These are phyloP conservation scores for Tetragnatha versicolor DNA, from an alignment of 1,140 invertebrate genomes.

Conservation along the genomic window DNA sequence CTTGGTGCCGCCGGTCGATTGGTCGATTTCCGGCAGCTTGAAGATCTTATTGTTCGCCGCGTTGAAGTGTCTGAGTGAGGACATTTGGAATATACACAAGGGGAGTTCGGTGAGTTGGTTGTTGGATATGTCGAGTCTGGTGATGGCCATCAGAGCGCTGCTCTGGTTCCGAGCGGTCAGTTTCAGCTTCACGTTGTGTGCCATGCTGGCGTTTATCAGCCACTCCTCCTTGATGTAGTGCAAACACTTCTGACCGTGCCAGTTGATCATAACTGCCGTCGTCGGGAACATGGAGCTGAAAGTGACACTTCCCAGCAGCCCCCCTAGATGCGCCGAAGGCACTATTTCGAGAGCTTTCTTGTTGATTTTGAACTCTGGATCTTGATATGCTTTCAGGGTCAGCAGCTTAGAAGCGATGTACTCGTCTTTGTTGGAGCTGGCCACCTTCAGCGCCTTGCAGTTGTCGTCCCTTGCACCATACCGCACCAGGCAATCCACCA, in stretches of 20 bases:
- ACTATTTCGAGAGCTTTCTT: slow-evolving; percentile 76
- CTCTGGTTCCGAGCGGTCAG: slow-evolving; percentile 72
- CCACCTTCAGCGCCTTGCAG: slow-evolving; percentile 74
- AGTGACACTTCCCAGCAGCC: slow-evolving; percentile 57
- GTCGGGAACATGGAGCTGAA: slow-evolving; percentile 79
- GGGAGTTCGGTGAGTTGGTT: slow-evolving; percentile 86
- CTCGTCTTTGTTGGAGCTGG: slow-evolving; percentile 75
- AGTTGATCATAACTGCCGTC: slow-evolving; percentile 90
- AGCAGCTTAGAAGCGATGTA: slow-evolving; percentile 77
- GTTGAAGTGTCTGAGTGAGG: slow-evolving; percentile 80
- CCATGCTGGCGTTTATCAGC: slow-evolving; percentile 81
- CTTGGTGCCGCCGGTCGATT: background rate
- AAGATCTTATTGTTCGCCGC: slow-evolving; percentile 87
- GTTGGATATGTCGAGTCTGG: slow-evolving; percentile 90
- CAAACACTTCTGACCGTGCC: slow-evolving; percentile 84
- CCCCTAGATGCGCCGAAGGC: slow-evolving; percentile 53
- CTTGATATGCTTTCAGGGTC: slow-evolving; percentile 76
- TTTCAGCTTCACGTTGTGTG: slow-evolving; percentile 83
- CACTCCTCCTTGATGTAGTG: slow-evolving; percentile 74
- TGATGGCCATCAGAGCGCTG: slow-evolving; percentile 83
- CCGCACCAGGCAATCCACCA: slow-evolving; percentile 79
- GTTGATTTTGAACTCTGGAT: slow-evolving; percentile 85
- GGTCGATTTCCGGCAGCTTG: slow-evolving; percentile 68
- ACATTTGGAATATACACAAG: slow-evolving; percentile 80
- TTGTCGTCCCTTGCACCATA: slow-evolving; percentile 88